Evolutionary conservation across 2,113 vertebrate species (phyloP).

Genomic region (Aptenodytes forsteri): DNA sequence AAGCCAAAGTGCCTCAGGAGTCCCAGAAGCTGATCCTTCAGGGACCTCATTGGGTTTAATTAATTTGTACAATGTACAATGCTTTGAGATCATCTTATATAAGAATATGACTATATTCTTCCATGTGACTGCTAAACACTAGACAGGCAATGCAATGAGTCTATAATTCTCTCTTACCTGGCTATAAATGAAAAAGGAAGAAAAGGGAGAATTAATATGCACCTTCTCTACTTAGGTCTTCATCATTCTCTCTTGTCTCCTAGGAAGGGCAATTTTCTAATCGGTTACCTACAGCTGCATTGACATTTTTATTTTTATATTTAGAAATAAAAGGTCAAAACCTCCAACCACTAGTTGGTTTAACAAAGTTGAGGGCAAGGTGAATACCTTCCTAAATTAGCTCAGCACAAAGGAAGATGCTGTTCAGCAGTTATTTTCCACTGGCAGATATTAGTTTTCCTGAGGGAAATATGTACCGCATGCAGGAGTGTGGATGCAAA

Average conservation of each 20-base stretch:
- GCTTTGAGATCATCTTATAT: not conserved
- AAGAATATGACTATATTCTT: not conserved
- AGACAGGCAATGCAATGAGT: not conserved
- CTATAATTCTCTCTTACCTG: not conserved
- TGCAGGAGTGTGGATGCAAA: not conserved
- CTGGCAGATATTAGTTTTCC: not conserved
- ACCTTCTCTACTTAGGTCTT: not conserved
- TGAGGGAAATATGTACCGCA: not conserved
- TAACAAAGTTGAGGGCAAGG: not conserved
- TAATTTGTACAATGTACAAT: not conserved
- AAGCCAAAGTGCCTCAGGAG: not conserved
- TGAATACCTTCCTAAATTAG: not conserved
- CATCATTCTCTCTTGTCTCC: not conserved
- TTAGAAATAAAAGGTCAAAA: not conserved
- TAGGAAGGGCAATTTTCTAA: not conserved
- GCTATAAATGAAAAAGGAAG: not conserved
- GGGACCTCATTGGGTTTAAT: not conserved
- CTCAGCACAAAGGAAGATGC: not conserved
- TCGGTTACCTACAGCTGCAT: not conserved
- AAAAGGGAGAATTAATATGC: not conserved
- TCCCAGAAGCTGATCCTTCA: not conserved
- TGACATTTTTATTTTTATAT: constrained; percentile 9
- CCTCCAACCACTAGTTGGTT: not conserved
- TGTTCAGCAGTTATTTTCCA: not conserved
- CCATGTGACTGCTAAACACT: not conserved